Percentiles rank a stretch among this genome's conserved stretches.
Evolutionary conservation across 1,140 invertebrate species (phyloP).

Genomic region (Oscheius sp.): DNA sequence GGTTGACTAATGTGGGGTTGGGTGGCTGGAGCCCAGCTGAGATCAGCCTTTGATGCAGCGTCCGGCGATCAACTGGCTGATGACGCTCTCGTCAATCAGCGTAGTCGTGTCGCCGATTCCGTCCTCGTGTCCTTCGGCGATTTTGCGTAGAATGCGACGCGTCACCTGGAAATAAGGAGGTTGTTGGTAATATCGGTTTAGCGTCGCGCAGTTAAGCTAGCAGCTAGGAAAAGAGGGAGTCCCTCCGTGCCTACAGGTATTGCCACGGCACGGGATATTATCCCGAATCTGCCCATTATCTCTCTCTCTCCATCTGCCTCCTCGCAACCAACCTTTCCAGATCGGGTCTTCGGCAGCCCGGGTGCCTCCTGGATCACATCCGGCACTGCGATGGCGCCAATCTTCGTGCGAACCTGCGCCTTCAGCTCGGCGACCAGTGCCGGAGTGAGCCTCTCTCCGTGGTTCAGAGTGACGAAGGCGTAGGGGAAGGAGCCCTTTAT

Average conservation of each 20-base stretch:
- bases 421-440: constrained; percentile 47
- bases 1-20: no score
- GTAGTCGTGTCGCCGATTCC: constrained; percentile 90
- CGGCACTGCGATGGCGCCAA: constrained; percentile 91
- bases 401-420: constrained; percentile 77
- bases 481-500: constrained; percentile 94
- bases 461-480: constrained; percentile 86
- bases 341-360: constrained; percentile 88
- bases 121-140: constrained; percentile 75
- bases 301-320: neutral
- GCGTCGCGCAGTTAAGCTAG: neutral
- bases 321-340: constrained; percentile 72
- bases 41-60: neutral
- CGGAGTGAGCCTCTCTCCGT: constrained; percentile 32
- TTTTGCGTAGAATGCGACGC: constrained; percentile 86
- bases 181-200: neutral
- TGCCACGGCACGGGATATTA: neutral
- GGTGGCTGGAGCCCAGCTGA: no score
- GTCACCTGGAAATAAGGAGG: constrained; percentile 70
- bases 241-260: neutral
- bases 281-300: neutral
- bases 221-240: neutral
- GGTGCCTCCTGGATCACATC: constrained; percentile 80
- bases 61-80: constrained; percentile 65
- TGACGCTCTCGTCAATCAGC: constrained; percentile 79